phyloP scores from a whole-genome alignment of 2,113 vertebrate species.

The Nestor notabilis region DNA sequence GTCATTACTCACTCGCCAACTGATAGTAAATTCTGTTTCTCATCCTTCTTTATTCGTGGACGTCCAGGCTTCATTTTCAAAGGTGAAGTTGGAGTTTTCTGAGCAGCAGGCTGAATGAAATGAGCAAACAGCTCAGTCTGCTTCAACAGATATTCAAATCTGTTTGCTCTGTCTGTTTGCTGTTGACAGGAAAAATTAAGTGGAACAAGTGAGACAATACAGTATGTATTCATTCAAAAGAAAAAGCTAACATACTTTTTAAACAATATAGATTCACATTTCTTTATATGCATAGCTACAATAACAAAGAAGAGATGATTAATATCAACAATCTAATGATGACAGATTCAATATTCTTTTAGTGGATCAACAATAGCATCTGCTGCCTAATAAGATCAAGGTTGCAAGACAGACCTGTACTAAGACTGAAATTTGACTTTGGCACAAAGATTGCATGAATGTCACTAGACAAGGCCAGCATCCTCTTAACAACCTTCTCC shows the following conservation, averaged over 20 bases:
- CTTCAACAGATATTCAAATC: constrained; percentile 98
- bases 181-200: constrained; percentile 64
- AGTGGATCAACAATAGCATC: background rate
- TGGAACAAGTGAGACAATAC: background rate
- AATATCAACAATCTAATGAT: background rate
- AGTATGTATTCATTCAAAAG: background rate
- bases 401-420: background rate
- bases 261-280: background rate
- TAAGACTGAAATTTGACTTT: background rate
- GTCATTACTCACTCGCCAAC: constrained; percentile 91
- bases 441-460: background rate
- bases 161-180: constrained; percentile 96
- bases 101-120: constrained; percentile 98
- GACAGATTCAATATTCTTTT: background rate
- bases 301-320: background rate
- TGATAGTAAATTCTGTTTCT: constrained; percentile 95
- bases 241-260: background rate
- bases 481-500: background rate
- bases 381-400: background rate
- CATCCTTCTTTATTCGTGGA: constrained; percentile 96
- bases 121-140: constrained; percentile 98
- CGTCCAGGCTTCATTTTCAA: constrained; percentile 99
- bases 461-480: background rate
- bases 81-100: constrained; percentile 97
- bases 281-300: background rate